These are phyloP conservation scores for Microplitis demolitor DNA, from an alignment of 1,140 invertebrate genomes.

Conservation along the genomic window DNA sequence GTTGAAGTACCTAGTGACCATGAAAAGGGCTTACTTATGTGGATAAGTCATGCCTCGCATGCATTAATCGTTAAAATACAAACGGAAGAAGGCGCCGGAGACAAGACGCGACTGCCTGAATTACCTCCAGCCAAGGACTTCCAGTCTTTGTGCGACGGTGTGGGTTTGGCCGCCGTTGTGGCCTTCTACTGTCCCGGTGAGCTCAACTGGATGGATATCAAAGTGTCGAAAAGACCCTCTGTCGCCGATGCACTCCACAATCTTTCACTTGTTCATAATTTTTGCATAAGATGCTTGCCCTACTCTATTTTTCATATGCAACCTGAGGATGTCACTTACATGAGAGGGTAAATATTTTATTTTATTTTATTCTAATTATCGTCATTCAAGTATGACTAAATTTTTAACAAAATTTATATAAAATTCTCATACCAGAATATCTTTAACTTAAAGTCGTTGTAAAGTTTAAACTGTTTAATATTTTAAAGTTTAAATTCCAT, in stretches of 20 bases:
- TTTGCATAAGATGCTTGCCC: constrained; percentile 84
- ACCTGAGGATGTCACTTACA: constrained; percentile 95
- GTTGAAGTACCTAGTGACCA: constrained; percentile 69
- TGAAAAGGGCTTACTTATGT: constrained; percentile 87
- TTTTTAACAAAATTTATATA: too few relatives aligned
- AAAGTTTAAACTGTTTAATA: neutral
- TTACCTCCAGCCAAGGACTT: constrained; percentile 59
- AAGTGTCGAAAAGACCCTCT: constrained; percentile 72
- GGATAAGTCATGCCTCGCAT: constrained; percentile 86
- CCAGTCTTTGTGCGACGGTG: constrained; percentile 83
- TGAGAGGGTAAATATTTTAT: constrained; percentile 75
- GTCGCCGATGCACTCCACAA: constrained; percentile 93
- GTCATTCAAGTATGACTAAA: neutral
- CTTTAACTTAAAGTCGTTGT: neutral
- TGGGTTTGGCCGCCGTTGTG: constrained; percentile 85
- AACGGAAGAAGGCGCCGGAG: constrained; percentile 50
- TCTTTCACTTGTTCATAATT: constrained; percentile 85
- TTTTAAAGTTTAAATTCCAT: neutral
- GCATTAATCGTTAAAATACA: constrained; percentile 72
- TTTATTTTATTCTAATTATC: neutral
- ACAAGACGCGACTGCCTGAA: constrained; percentile 57
- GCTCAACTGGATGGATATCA: constrained; percentile 76
- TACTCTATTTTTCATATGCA: constrained; percentile 92
- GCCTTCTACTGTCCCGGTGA: constrained; percentile 93
- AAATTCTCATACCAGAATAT: too few relatives aligned